Base-by-base conservation (phyloP, 2,113 vertebrate genomes). In the Ovibos moschatus region DNA sequence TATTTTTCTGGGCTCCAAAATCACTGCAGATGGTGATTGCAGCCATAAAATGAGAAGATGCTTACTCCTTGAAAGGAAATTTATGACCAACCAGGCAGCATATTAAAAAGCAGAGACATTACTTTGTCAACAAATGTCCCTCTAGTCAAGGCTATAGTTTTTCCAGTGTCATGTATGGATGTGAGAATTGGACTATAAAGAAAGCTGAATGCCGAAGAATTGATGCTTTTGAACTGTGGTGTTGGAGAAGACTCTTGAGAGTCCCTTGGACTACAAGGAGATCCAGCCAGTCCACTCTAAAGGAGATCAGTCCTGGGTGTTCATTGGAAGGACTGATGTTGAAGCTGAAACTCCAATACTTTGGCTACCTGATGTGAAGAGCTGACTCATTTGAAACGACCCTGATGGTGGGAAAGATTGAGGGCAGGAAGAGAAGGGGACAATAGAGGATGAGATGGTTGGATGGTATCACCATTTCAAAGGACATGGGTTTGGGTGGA, bases 51-150 rank as follows among this genome's bases (percentile, higher is more conserved):
- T 33, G 3, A 64, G 15, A 64, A 7, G 30, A 64, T 0, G 0
- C 60, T 33, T 64, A 33, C 7, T 33, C 15, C 15, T 33, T 64
- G 30, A 4, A 64, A 33, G 30, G 60, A 16, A 33, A 64, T 7
- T 62, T 33, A 33, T 17, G 14, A 64, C 15, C 30, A 64, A 64
- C 15, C 30, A 64, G 14, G 7, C 1, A 33, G 7, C 60, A 64
- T 33, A 64, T 33, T 64, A 16, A 64, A 33, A 33, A 64, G 60
- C 60, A 64, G 30, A 62, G 30, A 64, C 6, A 4, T 33, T 64
- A 64, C 30, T 64, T 64, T 64, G 30, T 13, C 60, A 33, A 64
- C 6, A 16, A 64, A 64, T 0, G 60, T 16, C 14, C 0, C 0
- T 33, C 60, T 16, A 33, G 30, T 16, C 30, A 33, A 64, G 12